Evolutionary conservation across 2,797 vertebrate species (phyloP).

Genomic region (Chaetophractus vellerosus): DNA sequence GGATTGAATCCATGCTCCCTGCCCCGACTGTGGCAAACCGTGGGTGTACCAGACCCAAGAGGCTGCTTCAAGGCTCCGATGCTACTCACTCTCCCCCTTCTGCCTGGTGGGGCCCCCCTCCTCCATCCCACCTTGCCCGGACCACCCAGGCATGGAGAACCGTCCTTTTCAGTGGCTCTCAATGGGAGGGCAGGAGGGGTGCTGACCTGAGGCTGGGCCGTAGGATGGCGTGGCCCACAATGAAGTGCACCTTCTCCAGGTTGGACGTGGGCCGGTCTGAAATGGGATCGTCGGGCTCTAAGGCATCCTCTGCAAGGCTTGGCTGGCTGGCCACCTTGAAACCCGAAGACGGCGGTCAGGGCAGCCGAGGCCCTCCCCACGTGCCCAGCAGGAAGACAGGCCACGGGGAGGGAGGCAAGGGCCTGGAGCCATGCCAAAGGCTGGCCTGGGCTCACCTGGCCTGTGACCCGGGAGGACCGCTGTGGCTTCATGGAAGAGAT

Average conservation of each 20-base stretch:
- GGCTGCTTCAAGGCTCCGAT: neutral
- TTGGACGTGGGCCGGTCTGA: constrained; percentile 94
- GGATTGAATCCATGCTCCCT: neutral
- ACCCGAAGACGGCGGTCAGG: neutral
- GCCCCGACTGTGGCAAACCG: neutral
- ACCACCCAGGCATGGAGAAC: neutral
- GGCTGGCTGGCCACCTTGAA: constrained; percentile 90
- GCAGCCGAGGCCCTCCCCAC: neutral
- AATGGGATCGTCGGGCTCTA: constrained; percentile 89
- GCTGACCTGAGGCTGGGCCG: constrained; percentile 94
- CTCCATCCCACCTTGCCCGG: neutral
- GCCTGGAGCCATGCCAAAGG: neutral
- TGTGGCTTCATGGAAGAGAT: constrained; percentile 90
- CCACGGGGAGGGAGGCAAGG: neutral
- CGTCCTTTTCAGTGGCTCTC: neutral
- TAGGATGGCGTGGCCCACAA: constrained; percentile 95
- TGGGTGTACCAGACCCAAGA: neutral
- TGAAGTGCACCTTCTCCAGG: constrained; percentile 97
- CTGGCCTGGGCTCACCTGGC: constrained; percentile 85
- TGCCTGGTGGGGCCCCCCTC: neutral
- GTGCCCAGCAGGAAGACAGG: neutral
- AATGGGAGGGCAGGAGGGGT: fast-evolving
- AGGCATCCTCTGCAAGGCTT: constrained; percentile 89
- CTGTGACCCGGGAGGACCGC: constrained; percentile 86
- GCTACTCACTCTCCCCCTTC: neutral